Evolutionary conservation across 2,888 invertebrate genomes (phyloP).

Genomic region (Masnerella sp.): DNA sequence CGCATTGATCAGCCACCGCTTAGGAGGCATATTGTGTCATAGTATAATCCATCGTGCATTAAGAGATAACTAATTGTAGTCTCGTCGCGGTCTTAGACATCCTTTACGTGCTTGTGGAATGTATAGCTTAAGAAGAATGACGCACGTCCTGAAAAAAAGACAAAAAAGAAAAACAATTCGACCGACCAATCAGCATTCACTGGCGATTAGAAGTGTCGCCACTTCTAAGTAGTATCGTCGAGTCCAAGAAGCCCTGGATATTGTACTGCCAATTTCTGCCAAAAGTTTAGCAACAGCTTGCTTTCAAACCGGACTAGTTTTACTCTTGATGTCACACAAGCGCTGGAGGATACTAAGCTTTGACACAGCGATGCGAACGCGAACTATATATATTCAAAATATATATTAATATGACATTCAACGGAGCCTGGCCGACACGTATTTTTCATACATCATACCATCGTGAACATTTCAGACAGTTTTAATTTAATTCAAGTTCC

Average conservation of each 20-base stretch:
- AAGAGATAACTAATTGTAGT: constrained; percentile 67
- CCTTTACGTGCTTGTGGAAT: constrained; percentile 66
- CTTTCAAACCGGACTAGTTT: constrained; percentile 13
- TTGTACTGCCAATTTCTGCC: constrained; percentile 71
- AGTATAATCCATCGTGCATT: constrained; percentile 73
- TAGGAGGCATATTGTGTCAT: constrained; percentile 74
- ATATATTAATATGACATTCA: constrained; percentile 16
- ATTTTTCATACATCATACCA: constrained; percentile 38
- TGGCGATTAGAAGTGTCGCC: constrained; percentile 5
- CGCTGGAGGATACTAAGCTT: constrained; percentile 55
- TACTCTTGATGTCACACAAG: constrained; percentile 41
- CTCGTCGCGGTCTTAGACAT: constrained; percentile 67
- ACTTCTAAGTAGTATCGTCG: constrained; percentile 18
- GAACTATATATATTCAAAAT: constrained; percentile 16
- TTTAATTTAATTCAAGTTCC: no score
- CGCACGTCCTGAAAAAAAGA: constrained; percentile 43
- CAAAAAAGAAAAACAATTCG: constrained; percentile 25
- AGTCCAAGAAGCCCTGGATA: constrained; percentile 34
- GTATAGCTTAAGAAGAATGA: constrained; percentile 66
- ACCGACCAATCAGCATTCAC: background rate
- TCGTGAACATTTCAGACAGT: constrained; percentile 32
- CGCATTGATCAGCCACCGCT: constrained; percentile 76
- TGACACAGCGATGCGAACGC: constrained; percentile 40
- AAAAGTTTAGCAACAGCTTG: constrained; percentile 50
- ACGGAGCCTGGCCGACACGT: constrained; percentile 13